Evolutionary conservation across 2,888 invertebrate species (phyloP).

Genomic region (Tuta absoluta): DNA sequence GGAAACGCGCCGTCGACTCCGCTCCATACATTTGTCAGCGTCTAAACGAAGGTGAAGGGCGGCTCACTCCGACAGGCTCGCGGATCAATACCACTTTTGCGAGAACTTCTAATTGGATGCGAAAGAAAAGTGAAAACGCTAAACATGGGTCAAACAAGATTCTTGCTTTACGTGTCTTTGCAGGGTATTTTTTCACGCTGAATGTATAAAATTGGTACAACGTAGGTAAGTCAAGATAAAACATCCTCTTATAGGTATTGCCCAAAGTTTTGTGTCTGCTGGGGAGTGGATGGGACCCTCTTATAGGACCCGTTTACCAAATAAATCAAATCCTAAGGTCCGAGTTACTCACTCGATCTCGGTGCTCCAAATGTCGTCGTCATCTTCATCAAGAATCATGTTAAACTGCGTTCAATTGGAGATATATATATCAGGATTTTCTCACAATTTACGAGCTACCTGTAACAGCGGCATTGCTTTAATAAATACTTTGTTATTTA

Average conservation of each 20-base stretch:
- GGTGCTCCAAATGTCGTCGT: conserved; percentile 58
- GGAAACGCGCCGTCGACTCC: conserved; percentile 22
- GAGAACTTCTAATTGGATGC: conserved; percentile 20
- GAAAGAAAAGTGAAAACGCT: conserved; percentile 9
- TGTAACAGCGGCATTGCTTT: conserved; percentile 20
- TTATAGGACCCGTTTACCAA: no score
- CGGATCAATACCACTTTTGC: conserved; percentile 19
- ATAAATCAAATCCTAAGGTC: background rate
- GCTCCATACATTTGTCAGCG: conserved; percentile 22
- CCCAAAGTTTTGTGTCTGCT: no score
- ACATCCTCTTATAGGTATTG: no score
- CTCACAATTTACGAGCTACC: conserved; percentile 21
- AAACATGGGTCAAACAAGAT: background rate
- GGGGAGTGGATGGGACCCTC: no score
- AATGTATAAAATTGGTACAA: background rate
- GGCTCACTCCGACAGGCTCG: conserved; percentile 6
- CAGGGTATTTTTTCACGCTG: background rate
- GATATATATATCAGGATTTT: conserved; percentile 11
- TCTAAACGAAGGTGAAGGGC: conserved; percentile 27
- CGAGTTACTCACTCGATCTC: conserved; percentile 61
- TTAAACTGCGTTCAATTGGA: conserved; percentile 20
- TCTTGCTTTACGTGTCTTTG: background rate
- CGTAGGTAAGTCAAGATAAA: background rate
- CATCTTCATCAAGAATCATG: conserved; percentile 42
- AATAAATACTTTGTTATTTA: conserved; percentile 10